A percentile compares a stretch with the other conserved stretches of the same genome.
phyloP scores from a whole-genome alignment of 2,797 vertebrate genomes.

The Jordanella pulchra region DNA sequence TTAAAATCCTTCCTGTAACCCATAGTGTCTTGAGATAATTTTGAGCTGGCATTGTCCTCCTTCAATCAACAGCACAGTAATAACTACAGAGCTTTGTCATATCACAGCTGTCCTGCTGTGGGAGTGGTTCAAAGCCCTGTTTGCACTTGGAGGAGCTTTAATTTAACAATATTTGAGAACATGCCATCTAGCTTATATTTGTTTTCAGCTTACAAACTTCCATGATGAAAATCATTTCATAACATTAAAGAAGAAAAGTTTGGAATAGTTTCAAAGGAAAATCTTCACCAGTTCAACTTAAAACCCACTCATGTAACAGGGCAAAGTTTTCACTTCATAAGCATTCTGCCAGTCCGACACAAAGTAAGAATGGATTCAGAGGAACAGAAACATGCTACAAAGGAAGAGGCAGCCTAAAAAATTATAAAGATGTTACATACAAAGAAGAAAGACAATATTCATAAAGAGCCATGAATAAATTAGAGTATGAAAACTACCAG shows the following conservation, averaged over 20 bases:
- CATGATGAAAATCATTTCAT: constrained; percentile 4
- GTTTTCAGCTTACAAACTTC: background rate
- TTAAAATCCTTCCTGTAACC: constrained; percentile 11
- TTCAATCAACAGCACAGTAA: constrained; percentile 63
- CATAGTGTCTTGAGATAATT: constrained; percentile 25
- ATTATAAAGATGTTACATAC: background rate
- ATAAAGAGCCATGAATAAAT: background rate
- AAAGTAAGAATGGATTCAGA: background rate
- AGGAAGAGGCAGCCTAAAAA: background rate
- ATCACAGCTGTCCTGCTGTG: constrained; percentile 64
- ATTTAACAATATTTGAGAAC: constrained; percentile 7
- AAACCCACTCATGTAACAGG: background rate
- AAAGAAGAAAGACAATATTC: background rate
- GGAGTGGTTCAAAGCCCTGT: constrained; percentile 59
- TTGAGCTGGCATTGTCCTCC: constrained; percentile 40
- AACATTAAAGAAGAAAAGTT: background rate
- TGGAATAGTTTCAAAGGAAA: background rate
- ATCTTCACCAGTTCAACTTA: background rate
- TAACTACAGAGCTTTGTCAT: constrained; percentile 29
- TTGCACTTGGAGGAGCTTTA: constrained; percentile 70
- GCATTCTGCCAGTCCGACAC: background rate
- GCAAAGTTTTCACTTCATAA: background rate
- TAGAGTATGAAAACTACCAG: background rate
- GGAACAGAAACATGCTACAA: background rate
- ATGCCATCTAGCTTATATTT: constrained; percentile 4